Conservation (phyloP, 1,140 invertebrate species). For the Gonatopus flavifemur region DNA sequence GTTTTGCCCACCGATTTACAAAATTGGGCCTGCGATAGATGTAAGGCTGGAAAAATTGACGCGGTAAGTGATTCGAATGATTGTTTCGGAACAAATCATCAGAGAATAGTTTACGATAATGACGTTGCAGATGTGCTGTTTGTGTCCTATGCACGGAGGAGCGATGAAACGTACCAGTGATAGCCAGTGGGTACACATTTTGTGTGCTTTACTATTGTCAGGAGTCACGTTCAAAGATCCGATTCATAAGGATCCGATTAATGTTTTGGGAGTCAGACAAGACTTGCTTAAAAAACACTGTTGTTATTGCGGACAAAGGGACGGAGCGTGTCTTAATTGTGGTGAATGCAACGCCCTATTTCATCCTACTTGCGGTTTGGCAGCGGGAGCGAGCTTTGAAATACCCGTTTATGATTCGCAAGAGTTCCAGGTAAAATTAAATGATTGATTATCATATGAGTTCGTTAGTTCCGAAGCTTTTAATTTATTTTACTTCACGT, state of each 20-base stretch:
- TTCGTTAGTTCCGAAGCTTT: too few relatives aligned
- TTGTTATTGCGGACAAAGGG: slow-evolving; percentile 41
- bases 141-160: slow-evolving; percentile 66
- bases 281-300: slow-evolving; percentile 35
- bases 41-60: slow-evolving; percentile 46
- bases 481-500: too few relatives aligned
- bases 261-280: slow-evolving; percentile 42
- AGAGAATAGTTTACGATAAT: background rate
- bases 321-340: slow-evolving; percentile 47
- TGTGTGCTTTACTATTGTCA: slow-evolving; percentile 59
- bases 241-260: slow-evolving; percentile 55
- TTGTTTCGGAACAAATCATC: too few relatives aligned
- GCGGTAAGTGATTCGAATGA: slow-evolving; percentile 31
- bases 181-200: slow-evolving; percentile 61
- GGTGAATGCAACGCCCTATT: slow-evolving; percentile 40
- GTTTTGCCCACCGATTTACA: slow-evolving; percentile 41
- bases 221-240: slow-evolving; percentile 57
- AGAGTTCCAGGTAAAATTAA: slow-evolving; percentile 43
- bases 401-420: slow-evolving; percentile 45
- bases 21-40: slow-evolving; percentile 60
- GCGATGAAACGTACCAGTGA: slow-evolving; percentile 65
- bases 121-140: slow-evolving; percentile 46
- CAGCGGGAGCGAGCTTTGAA: slow-evolving; percentile 43
- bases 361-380: slow-evolving; percentile 49
- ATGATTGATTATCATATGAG: too few relatives aligned